Base-by-base conservation (phyloP, 2,113 vertebrate species). In the Crotophaga sulcirostris region DNA sequence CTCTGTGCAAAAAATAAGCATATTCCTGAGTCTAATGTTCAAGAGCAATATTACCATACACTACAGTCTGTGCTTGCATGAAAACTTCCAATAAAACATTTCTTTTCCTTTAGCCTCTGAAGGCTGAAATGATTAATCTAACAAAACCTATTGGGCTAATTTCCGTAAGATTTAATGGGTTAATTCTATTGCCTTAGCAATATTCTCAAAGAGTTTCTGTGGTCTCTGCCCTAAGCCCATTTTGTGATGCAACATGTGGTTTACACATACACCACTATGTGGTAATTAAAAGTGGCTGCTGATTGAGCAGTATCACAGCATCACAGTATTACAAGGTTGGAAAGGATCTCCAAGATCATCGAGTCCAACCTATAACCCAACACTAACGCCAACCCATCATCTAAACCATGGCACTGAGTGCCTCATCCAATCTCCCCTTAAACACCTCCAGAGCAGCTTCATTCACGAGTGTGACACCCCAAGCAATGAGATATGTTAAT, bases 181-280 rank as follows among this genome's bases (percentile, higher is more conserved):
- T 90, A 56, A 90, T 67, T 75, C 31, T 70, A 19, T 54, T 6
- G 54, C 80, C 10, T 29, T 63, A 84, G 42, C 15, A 75, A 67
- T 54, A 72, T 79, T 47, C 31, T 25, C 2, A 0, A 26, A 64
- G 78, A 66, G 29, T 62, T 83, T 63, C 42, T 52, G 26, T 26
- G 25, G 34, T 51, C 23, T 83, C 73, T 67, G 13, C 16, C 59
- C 29, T 38, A 85, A 82, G 34, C 16, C 16, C 21, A 60, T 69
- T 77, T 54, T 51, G 25, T 49, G 40, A 55, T 26, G 63, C 0
- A 0, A 64, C 1, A 1, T 18, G 40, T 29, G 28, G 34, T 55
- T 66, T 45, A 59, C 0, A 0, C 33, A n/a, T 86, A 25, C 45
- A 42, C 29, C 24, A 52, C 7, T 56, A 45, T 29, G 16, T 33